Base-by-base conservation (phyloP, 2,113 vertebrate genomes). In the Pycnonotus jocosus region DNA sequence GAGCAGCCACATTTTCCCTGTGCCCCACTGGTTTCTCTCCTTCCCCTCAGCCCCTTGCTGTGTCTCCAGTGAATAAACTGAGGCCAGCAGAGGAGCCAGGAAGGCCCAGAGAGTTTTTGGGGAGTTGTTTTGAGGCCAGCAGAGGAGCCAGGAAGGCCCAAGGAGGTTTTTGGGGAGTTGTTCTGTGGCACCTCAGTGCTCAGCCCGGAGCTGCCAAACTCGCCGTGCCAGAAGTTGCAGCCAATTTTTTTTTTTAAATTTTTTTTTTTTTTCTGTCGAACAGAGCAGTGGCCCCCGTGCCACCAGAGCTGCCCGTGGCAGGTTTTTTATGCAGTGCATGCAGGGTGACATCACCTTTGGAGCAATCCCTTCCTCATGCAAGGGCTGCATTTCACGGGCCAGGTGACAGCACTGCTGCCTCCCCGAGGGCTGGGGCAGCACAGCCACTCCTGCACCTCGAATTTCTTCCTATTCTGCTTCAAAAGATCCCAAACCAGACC, bases 151-250 rank as follows among this genome's bases (percentile, higher is more conserved):
- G 38, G 38, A 38, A 38, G 38, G 38, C 38, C 38, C 38, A 38
- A 11, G 38, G 38, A 38, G 38, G 8, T 38, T 38, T 38, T 38
- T 38, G 38, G 38, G 38, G 24, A 74, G 22, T 2, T 4, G 44
- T 25, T 78, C 12, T 14, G 8, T 65, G 78, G 68, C 72, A 35
- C 33, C 68, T 54, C 15, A 0, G 64, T 0, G 28, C 71, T 73
- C 17, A 9, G 25, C n/a, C 35, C 15, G 6, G 78, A 47, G 88
- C 88, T 83, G 88, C 51, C 71, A 13, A 88, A 95, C 80, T 57
- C 11, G 93, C 83, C 21, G 58, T 60, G 68, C 91, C 72, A 77
- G 91, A 73, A 91, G 50, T 33, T 83, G 62, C 79, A 92, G 83
- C 81, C 82, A 81, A 65, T 9, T 16, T 13, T 9, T 28, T 45